Base-by-base conservation (phyloP, 2,113 vertebrate genomes). In the Gallinago media region DNA sequence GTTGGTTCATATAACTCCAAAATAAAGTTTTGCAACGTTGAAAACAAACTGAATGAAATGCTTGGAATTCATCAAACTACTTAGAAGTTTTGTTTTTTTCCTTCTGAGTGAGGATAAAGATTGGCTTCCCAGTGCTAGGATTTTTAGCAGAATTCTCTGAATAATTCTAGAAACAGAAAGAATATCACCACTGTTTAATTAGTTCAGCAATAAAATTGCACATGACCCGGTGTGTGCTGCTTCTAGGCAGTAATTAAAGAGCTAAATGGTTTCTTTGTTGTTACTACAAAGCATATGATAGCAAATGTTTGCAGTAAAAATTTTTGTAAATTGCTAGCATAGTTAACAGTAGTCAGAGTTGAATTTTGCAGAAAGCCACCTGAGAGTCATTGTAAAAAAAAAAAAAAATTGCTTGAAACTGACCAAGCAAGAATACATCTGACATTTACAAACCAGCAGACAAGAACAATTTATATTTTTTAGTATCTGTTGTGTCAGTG, bases 171-270 rank as follows among this genome's bases (percentile, higher is more conserved):
- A 80, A 80, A 32, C 6, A 70, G 12, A 0, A 88, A 47, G 49
- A 85, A 42, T 58, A 46, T 54, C 21, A 36, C 1, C 38, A 47
- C 9, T 54, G 2, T 79, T 74, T 75, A 52, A 31, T 32, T 79
- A 44, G 3, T 62, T 85, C 11, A 85, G 0, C 34, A 19, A 26
- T 36, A 75, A 61, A 78, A 61, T 31, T 25, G 5, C 29, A 61
- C 0, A 0, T 62, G 44, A 21, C 9, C 20, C 18, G 67, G 19
- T 34, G 4, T 38, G 25, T 54, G n/a, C 15, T 76, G 34, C 54
- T 62, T 83, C 21, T 55, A 73, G 32, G 40, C 8, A 66, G 40
- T 23, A 29, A 23, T 40, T 59, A 61, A 47, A 9, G 12, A 71
- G 15, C 9, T 52, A 73, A 79, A 36, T 65, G 59, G 3, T 44